phyloP scores from a whole-genome alignment of 2,797 vertebrate genomes.

The Gephyroberyx darwinii region DNA sequence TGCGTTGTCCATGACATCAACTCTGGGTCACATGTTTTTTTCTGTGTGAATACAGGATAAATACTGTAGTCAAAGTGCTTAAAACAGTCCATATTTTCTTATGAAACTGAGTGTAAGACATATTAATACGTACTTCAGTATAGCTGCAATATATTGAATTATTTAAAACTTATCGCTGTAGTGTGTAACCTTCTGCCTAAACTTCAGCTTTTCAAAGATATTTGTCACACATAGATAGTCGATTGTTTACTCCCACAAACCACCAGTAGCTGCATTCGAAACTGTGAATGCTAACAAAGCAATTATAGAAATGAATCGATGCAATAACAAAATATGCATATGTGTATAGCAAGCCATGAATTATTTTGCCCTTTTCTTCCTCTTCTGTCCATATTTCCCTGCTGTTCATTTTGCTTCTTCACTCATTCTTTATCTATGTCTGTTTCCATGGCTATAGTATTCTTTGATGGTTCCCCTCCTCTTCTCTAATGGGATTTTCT shows the following conservation, averaged over 20 bases:
- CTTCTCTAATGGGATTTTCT: neutral
- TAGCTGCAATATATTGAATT: neutral
- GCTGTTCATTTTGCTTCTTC: neutral
- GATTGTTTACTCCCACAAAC: neutral
- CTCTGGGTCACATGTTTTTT: constrained; percentile 1
- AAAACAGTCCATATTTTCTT: neutral
- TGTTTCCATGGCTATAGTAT: constrained; percentile 1
- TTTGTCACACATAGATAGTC: neutral
- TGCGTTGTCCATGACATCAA: neutral
- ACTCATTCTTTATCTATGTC: neutral
- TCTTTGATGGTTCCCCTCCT: neutral
- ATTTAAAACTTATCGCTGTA: constrained; percentile 6
- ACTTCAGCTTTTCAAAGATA: neutral
- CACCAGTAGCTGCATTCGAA: too few species aligned
- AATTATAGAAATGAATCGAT: too few species aligned
- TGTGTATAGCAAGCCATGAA: neutral
- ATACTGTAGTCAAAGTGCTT: neutral
- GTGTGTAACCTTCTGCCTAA: neutral
- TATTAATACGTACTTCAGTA: constrained; percentile 19
- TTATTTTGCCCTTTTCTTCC: neutral
- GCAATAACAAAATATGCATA: neutral
- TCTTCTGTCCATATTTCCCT: neutral
- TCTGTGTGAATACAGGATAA: neutral
- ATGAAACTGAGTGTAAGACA: neutral
- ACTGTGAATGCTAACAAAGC: too few species aligned